phyloP scores from a whole-genome alignment of 1,140 invertebrate species.

The Delia radicum region DNA sequence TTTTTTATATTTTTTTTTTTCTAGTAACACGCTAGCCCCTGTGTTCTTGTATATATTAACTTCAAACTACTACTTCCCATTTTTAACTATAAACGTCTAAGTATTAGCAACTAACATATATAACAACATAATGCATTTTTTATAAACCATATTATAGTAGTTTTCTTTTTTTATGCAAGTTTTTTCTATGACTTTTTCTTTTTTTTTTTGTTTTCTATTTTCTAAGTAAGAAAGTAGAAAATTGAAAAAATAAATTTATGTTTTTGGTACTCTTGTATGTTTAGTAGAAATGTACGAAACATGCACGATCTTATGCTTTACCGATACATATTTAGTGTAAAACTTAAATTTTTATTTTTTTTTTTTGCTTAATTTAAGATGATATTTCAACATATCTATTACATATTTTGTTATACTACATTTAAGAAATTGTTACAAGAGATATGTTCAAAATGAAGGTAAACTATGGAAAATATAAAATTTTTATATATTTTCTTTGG shows the following conservation, averaged over 20 bases:
- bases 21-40: background rate
- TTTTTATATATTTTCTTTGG: too few relatives aligned
- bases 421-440: background rate
- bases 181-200: too few relatives aligned
- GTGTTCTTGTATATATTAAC: background rate
- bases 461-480: background rate
- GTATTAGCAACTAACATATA: background rate
- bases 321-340: background rate
- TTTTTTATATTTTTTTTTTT: background rate
- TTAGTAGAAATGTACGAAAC: background rate
- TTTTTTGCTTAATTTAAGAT: too few relatives aligned
- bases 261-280: background rate
- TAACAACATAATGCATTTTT: conserved; percentile 16
- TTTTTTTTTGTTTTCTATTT: background rate
- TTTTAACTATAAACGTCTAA: background rate
- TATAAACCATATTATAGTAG: background rate
- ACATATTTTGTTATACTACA: too few relatives aligned
- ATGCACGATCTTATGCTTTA: background rate
- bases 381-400: too few relatives aligned
- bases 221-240: background rate
- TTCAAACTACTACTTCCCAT: background rate
- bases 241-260: background rate
- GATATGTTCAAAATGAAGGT: too few relatives aligned
- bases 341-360: background rate
- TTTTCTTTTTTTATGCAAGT: background rate